Evolutionary conservation across 2,113 vertebrate species (phyloP), one percentile per base, ranked within the genome.

Genomic region (Ia io): DNA sequence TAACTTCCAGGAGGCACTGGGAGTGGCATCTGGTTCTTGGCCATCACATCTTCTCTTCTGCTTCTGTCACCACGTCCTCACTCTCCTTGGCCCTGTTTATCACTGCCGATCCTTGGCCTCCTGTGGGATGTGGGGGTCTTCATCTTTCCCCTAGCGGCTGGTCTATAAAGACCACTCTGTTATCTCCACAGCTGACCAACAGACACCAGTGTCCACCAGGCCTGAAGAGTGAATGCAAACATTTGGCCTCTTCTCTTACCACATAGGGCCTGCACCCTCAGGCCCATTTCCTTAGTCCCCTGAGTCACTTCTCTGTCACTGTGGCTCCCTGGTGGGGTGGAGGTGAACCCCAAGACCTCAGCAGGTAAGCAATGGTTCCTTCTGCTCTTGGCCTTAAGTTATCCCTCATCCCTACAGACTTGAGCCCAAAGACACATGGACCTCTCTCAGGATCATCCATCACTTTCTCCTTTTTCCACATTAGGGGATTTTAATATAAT

Each of bases 51-150:
- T 47, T 78, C 42, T 70, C 49, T 83, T 92, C 78, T 2, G 18
- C 4, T 0, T 69, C 25, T 69, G 13, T 40, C 37, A 35, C 13
- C 1, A 40, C 0, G 6, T 0, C 28, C 17, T 65, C 11, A 14
- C 9, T 83, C 44, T 47, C 4, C 2, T 67, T 67, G 22, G 7
- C 49, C 6, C 35, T 23, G 5, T 9, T 4, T 51, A 5, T 49
- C n/a, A 32, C 9, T 30, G 37, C 13, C 0, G 10, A 8, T 63
- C 9, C 18, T 77, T 5, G 17, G 16, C 2, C n/a, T 84, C 76
- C 40, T 73, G 44, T 10, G n/a, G 4, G 42, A 63, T 73, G 44
- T 25, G 30, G 14, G 17, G 76, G 13, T 9, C 61, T 4, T 67
- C 6, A 3, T 44, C 23, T 78, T 77, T 32, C 47, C 42, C 32